phyloP scores from a whole-genome alignment of 2,888 invertebrate species.

The Coenonympha glycerion region DNA sequence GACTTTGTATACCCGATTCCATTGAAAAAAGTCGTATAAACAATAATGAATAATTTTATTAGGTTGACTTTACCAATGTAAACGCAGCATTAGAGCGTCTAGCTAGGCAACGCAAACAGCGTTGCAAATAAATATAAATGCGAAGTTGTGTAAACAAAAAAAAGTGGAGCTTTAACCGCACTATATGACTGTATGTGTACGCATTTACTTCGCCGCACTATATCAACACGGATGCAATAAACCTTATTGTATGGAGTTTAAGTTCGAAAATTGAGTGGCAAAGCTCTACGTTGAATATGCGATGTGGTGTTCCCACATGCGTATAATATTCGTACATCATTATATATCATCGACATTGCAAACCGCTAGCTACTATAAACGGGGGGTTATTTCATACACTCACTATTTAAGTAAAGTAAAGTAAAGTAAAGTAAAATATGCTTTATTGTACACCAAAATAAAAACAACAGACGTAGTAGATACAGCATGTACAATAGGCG shows the following conservation, averaged over 20 bases:
- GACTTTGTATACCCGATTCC: no score
- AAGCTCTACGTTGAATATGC: slow-evolving; percentile 15
- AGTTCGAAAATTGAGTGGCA: slow-evolving; percentile 24
- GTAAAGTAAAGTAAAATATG: no score
- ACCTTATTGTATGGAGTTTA: slow-evolving; percentile 22
- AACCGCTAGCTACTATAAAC: slow-evolving; percentile 28
- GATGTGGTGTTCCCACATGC: slow-evolving; percentile 20
- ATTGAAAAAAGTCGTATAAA: no score
- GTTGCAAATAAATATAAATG: slow-evolving; percentile 45
- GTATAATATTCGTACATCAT: slow-evolving; percentile 15
- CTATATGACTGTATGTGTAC: slow-evolving; percentile 24
- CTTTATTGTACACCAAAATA: no score
- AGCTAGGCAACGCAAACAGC: slow-evolving; percentile 29
- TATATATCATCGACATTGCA: no score
- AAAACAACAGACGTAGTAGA: no score
- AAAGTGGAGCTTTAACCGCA: slow-evolving; percentile 39
- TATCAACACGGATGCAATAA: slow-evolving; percentile 27
- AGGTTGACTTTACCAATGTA: neutral
- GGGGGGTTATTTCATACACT: slow-evolving; percentile 20
- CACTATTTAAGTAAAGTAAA: no score
- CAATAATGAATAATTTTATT: no score
- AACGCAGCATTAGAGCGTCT: slow-evolving; percentile 29
- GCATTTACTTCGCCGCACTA: slow-evolving; percentile 26
- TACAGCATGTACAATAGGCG: no score
- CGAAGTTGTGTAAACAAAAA: slow-evolving; percentile 52